These are phyloP conservation scores for Plecturocebus donacophilus DNA, from an alignment of 2,113 vertebrate genomes.

Conservation along the genomic window DNA sequence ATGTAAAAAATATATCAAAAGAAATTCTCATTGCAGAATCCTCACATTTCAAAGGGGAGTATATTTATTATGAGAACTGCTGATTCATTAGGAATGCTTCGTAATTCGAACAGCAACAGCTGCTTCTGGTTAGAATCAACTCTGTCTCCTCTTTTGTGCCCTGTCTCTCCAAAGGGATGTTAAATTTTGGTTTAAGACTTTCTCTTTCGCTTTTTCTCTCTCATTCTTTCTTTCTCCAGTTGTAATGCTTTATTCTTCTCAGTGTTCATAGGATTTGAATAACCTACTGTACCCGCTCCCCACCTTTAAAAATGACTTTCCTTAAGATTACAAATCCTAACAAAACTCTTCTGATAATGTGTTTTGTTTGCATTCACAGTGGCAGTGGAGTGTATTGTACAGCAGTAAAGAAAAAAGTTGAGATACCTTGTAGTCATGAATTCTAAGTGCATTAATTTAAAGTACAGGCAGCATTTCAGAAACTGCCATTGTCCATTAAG, in stretches of 20 bases:
- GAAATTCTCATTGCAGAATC: slow-evolving; percentile 81
- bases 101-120: slow-evolving; percentile 80
- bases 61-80: slow-evolving; percentile 83
- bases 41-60: slow-evolving; percentile 83
- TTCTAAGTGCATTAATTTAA: slow-evolving; percentile 49
- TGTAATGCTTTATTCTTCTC: slow-evolving; percentile 46
- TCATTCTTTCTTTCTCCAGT: neutral
- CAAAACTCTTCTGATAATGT: slow-evolving; percentile 57
- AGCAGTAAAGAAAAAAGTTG: slow-evolving; percentile 61
- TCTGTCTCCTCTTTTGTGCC: slow-evolving; percentile 67
- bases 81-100: slow-evolving; percentile 82
- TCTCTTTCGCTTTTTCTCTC: slow-evolving; percentile 32
- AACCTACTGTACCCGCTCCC: neutral
- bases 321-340: slow-evolving; percentile 54
- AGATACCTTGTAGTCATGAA: slow-evolving; percentile 49
- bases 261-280: slow-evolving; percentile 17
- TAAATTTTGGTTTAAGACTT: slow-evolving; percentile 63
- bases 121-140: slow-evolving; percentile 78
- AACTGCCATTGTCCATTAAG: slow-evolving; percentile 59
- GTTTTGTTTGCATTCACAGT: slow-evolving; percentile 67
- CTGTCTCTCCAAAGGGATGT: slow-evolving; percentile 59
- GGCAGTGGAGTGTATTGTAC: slow-evolving; percentile 16
- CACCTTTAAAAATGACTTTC: slow-evolving; percentile 54
- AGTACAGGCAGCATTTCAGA: slow-evolving; percentile 61
- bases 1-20: slow-evolving; percentile 84